phyloP scores from a whole-genome alignment of 1,140 invertebrate genomes.

The Drosophila leontia region DNA sequence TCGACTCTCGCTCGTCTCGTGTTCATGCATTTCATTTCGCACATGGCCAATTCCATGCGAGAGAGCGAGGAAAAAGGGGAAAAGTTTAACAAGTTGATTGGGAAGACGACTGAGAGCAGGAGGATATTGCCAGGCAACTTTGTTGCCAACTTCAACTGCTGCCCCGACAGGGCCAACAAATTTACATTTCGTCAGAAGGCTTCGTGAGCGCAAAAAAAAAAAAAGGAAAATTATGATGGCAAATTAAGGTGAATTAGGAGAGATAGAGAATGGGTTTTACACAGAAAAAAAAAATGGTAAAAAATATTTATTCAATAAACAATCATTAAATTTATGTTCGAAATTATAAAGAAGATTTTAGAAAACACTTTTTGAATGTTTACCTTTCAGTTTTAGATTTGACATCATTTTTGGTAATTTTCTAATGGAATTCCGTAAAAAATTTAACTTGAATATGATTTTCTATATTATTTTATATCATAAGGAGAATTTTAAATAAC shows the following conservation, averaged over 20 bases:
- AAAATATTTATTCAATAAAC: not conserved
- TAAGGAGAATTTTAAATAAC: not conserved
- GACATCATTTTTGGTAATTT: too few relatives aligned
- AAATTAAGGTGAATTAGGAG: conserved; percentile 58
- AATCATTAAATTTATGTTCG: not conserved
- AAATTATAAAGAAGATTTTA: not conserved
- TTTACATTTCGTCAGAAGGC: conserved; percentile 40
- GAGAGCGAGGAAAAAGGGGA: conserved; percentile 28
- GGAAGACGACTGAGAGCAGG: conserved; percentile 6
- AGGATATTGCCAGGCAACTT: conserved; percentile 40
- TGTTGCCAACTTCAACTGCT: conserved; percentile 17
- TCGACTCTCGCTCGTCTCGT: conserved; percentile 25
- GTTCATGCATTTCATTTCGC: conserved; percentile 73
- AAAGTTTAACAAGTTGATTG: conserved; percentile 47
- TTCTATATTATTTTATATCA: not conserved
- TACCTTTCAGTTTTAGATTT: too few relatives aligned
- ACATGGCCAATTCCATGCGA: conserved; percentile 58
- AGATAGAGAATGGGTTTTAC: not conserved
- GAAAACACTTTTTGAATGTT: too few relatives aligned
- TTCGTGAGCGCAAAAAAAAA: conserved; percentile 14
- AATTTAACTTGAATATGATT: not conserved
- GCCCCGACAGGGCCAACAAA: conserved; percentile 10
- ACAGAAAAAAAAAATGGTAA: not conserved
- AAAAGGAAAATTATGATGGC: conserved; percentile 33
- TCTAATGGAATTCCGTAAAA: too few relatives aligned